phyloP scores from a whole-genome alignment of 2,888 invertebrate genomes.

The Chironomus riparius region DNA sequence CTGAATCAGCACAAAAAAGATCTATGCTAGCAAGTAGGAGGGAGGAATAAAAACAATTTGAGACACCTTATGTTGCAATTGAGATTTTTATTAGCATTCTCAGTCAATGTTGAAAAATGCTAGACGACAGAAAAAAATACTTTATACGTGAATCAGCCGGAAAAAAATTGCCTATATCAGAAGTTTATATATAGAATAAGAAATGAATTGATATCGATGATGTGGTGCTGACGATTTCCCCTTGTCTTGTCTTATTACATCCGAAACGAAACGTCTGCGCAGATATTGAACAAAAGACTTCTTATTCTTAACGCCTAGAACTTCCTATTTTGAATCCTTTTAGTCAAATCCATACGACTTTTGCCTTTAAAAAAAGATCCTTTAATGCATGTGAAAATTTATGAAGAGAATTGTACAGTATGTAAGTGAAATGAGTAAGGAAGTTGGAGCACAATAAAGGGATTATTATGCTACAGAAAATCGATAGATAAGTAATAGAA shows the following conservation, averaged over 20 bases:
- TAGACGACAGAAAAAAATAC: not conserved
- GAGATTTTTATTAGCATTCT: slow-evolving; percentile 10
- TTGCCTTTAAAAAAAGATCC: not conserved
- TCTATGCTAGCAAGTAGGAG: not conserved
- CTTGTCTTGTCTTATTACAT: not conserved
- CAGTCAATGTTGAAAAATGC: not conserved
- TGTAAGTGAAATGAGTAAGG: not conserved
- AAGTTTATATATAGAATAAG: not conserved
- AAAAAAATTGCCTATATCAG: not conserved
- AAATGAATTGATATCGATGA: not conserved
- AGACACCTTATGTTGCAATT: slow-evolving; percentile 4
- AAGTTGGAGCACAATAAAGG: not conserved
- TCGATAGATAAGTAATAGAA: not conserved
- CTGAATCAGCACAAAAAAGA: not conserved
- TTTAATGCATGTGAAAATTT: not conserved
- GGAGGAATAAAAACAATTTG: not conserved
- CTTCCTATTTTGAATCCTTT: not conserved
- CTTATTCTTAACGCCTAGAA: too few species aligned
- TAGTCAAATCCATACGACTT: not conserved
- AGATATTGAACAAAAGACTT: not conserved
- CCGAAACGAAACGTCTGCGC: not conserved
- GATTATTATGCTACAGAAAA: not conserved
- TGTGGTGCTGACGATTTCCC: not conserved
- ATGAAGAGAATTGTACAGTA: not conserved
- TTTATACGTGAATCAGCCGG: not conserved